phyloP scores from a whole-genome alignment of 2,113 vertebrate genomes.

The Solea senegalensis region DNA sequence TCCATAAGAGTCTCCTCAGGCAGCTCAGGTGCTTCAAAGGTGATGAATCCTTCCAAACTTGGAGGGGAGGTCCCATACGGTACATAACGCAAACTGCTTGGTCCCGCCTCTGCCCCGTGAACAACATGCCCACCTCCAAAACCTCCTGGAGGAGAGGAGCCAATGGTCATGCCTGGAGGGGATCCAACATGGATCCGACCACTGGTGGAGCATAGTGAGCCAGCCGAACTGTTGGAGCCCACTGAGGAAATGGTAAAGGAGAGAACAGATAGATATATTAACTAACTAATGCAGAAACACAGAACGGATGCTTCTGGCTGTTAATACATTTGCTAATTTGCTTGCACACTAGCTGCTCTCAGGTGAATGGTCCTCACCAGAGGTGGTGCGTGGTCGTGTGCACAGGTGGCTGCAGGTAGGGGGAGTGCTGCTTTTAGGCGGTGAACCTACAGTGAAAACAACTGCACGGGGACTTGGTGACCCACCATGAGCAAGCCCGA shows the following conservation, averaged over 20 bases:
- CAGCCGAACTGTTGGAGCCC: conserved; percentile 93
- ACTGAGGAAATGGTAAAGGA: conserved; percentile 76
- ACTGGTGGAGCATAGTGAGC: conserved; percentile 92
- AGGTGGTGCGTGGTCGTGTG: conserved; percentile 90
- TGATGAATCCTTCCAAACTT: conserved; percentile 94
- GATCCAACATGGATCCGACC: conserved; percentile 90
- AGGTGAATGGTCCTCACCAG: conserved; percentile 79
- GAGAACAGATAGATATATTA: background rate
- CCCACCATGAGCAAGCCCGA: conserved; percentile 74
- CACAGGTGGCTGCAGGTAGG: conserved; percentile 90
- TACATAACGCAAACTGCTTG: conserved; percentile 89
- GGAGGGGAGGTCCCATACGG: conserved; percentile 94
- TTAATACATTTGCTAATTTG: background rate
- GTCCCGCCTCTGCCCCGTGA: conserved; percentile 85
- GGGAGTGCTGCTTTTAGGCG: conserved; percentile 89
- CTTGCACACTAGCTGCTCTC: background rate
- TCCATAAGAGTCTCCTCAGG: conserved; percentile 98
- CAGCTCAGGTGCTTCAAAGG: conserved; percentile 95
- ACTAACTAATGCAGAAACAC: background rate
- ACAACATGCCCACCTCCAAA: conserved; percentile 38
- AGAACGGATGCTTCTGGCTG: background rate
- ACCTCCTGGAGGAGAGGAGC: conserved; percentile 69
- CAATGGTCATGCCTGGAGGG: conserved; percentile 86
- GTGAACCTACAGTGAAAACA: conserved; percentile 96
- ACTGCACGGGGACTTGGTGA: conserved; percentile 85